Evolutionary conservation across 1,140 invertebrate genomes (phyloP), one percentile per base, ranked within the genome.

Genomic region (Drosophila kikkawai): DNA sequence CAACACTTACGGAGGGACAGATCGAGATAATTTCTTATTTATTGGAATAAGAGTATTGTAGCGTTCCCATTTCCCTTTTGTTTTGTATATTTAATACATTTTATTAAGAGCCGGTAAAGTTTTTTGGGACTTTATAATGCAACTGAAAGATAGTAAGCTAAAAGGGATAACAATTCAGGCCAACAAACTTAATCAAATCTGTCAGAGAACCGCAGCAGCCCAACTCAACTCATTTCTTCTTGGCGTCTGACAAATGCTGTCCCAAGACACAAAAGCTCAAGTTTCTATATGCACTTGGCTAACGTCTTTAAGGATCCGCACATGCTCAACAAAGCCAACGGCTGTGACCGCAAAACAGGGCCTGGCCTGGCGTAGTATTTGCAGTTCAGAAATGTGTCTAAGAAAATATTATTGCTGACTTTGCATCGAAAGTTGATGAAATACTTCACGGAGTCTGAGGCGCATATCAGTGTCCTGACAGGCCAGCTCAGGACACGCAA

Each of bases 331-430:
- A 57, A 75, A 50, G 53, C 65, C 57, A 34, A 36, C 55, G 36
- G 57, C 50, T 75, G 64, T 74, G 69, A 88, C 84, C 84, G 71
- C 84, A 87, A 51, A 59, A 63, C 44, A 48, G 41, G 32, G 29
- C 36, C 64, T n/a, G 36, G 64, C 37, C 22, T 2, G 1, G 2
- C 22, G 22, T 22, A 22, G 12, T 50, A 44, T 68, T 45, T 80
- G 67, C 51, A 58, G 50, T 55, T 45, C 37, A 48, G 60, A 83
- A 39, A 88, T 88, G 80, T 84, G 68, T 75, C 77, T 87, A 78
- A 83, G 84, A 87, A 71, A 87, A 87, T 87, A 87, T 87, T 87
- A 80, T 90, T 88, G 80, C 80, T 84, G 84, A 83, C 77, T 80
- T 53, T 80, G 84, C 82, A 80, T 48, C 47, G 50, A 13, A 59